A percentile compares a stretch with the other conserved stretches of the same genome.
Evolutionary conservation across 1,140 invertebrate species (phyloP).

Genomic region (Heliconius congener): DNA sequence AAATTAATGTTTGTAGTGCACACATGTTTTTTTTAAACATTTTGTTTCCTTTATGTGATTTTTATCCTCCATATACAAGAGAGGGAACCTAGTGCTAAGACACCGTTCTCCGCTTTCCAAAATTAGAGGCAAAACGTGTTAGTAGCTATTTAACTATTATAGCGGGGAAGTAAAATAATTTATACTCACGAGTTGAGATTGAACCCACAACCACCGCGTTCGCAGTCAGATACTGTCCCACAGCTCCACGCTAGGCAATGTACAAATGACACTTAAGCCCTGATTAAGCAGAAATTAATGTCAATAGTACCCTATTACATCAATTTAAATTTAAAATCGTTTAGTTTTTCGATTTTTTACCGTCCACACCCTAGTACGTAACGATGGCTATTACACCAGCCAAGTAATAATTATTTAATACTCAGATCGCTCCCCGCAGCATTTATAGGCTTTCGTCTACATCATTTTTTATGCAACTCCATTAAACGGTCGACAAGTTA

Average conservation of each 20-base stretch:
- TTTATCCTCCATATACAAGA: no score
- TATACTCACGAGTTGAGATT: no score
- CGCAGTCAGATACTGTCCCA: no score
- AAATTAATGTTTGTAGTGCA: no score
- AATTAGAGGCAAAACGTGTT: no score
- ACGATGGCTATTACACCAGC: not conserved
- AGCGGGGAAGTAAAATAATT: no score
- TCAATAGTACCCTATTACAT: not conserved
- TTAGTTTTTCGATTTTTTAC: not conserved
- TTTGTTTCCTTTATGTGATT: no score
- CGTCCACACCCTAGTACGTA: not conserved
- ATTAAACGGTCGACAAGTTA: slow-evolving; percentile 21
- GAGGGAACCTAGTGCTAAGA: no score
- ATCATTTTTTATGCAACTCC: slow-evolving; percentile 35
- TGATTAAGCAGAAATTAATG: not conserved
- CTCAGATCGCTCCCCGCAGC: slow-evolving; percentile 17
- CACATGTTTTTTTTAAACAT: no score
- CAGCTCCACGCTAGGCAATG: not conserved
- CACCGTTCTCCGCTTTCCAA: no score
- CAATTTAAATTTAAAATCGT: not conserved
- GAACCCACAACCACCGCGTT: no score
- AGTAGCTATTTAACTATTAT: no score
- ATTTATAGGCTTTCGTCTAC: slow-evolving; percentile 27
- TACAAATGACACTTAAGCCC: not conserved
- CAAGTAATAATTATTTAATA: slow-evolving; percentile 15